A percentile compares a stretch with the other conserved stretches of the same genome.
These are phyloP conservation scores for Tachystola acroxantha DNA, from an alignment of 2,888 invertebrate genomes.

Conservation along the genomic window DNA sequence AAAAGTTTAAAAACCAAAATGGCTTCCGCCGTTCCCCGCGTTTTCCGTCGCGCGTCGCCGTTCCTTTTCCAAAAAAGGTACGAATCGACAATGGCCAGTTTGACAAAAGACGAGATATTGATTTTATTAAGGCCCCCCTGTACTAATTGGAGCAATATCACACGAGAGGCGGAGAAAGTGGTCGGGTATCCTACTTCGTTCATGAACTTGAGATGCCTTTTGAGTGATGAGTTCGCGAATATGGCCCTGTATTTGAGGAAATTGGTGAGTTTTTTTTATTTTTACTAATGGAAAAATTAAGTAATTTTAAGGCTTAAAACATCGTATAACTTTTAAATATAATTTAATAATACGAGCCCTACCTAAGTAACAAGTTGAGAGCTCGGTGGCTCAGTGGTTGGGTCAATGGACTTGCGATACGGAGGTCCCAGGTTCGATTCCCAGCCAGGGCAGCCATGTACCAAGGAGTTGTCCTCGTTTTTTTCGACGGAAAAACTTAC, in stretches of 20 bases:
- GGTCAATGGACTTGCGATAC: too few relatives aligned
- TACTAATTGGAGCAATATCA: conserved; percentile 67
- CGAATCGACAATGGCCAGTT: conserved; percentile 66
- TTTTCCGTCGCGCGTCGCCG: conserved; percentile 49
- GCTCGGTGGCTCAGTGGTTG: too few relatives aligned
- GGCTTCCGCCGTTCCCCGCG: conserved; percentile 60
- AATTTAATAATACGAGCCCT: too few relatives aligned
- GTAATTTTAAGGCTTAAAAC: too few relatives aligned
- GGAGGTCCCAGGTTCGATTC: too few relatives aligned
- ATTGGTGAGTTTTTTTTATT: conserved; percentile 52
- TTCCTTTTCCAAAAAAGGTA: conserved; percentile 60
- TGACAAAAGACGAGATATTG: conserved; percentile 67
- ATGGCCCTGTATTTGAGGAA: conserved; percentile 71
- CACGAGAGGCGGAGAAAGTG: conserved; percentile 72
- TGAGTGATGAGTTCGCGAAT: conserved; percentile 80
- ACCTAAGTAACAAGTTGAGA: too few relatives aligned
- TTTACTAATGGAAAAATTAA: too few relatives aligned
- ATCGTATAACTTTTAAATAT: too few relatives aligned
- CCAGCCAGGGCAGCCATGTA: too few relatives aligned
- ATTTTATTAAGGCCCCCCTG: conserved; percentile 63
- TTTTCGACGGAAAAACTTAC: too few relatives aligned
- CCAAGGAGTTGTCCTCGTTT: too few relatives aligned
- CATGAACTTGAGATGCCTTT: conserved; percentile 76
- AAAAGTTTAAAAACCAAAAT: conserved; percentile 25
- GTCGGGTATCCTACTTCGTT: conserved; percentile 79